A percentile compares a stretch with the other conserved stretches of the same genome.
These are phyloP conservation scores for Nothobranchius furzeri DNA, from an alignment of 2,113 vertebrate species.

Conservation along the genomic window DNA sequence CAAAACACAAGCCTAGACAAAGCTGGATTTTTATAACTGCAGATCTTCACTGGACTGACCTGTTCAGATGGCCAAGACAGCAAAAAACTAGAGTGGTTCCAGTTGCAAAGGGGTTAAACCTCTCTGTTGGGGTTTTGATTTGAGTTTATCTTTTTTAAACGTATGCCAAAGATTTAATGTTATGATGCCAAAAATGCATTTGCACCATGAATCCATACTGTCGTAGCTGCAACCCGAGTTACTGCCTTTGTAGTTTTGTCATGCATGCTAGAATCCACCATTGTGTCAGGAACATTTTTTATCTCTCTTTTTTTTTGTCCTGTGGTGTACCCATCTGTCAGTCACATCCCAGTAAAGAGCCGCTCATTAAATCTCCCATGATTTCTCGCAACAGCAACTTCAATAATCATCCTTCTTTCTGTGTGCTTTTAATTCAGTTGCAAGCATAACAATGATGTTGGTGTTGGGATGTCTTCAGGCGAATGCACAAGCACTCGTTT, in stretches of 20 bases:
- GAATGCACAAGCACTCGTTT: neutral
- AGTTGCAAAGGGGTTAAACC: neutral
- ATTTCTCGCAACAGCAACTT: slow-evolving; percentile 62
- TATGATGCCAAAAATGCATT: neutral
- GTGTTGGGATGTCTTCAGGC: slow-evolving; percentile 57
- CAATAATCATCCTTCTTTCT: slow-evolving; percentile 56
- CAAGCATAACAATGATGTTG: slow-evolving; percentile 59
- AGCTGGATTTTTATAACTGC: neutral
- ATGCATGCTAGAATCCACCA: slow-evolving; percentile 9
- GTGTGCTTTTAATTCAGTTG: slow-evolving; percentile 46
- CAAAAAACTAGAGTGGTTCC: neutral
- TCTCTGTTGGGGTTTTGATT: no score
- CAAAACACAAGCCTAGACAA: neutral
- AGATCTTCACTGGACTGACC: neutral
- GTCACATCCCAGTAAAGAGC: slow-evolving; percentile 40
- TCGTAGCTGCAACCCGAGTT: slow-evolving; percentile 36
- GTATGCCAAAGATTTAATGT: neutral
- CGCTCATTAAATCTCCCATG: slow-evolving; percentile 64
- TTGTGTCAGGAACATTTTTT: slow-evolving; percentile 26
- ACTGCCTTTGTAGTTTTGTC: slow-evolving; percentile 44
- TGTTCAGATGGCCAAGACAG: neutral
- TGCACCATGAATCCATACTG: neutral
- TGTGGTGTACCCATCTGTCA: slow-evolving; percentile 43
- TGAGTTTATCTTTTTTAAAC: neutral
- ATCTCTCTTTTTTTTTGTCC: slow-evolving; percentile 1